Conservation (phyloP, 1,140 invertebrate genomes). For the Elymnias hypermnestra region DNA sequence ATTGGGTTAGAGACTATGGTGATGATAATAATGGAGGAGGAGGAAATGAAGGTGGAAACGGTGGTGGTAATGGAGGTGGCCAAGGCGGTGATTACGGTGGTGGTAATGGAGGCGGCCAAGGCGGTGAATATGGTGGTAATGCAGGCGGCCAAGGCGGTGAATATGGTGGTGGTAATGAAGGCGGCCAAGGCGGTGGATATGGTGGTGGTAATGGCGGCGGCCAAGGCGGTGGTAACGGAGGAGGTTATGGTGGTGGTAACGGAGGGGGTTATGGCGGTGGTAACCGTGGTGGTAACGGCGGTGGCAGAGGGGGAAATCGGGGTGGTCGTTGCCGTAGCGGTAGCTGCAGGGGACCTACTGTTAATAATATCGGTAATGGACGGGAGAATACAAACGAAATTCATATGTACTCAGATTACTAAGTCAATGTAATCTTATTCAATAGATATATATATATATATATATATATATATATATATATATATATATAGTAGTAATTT, state of each 20-base stretch:
- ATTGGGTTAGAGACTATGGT: too few species aligned
- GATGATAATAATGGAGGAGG: neutral
- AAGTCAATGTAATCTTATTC: too few species aligned
- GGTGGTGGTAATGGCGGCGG: neutral
- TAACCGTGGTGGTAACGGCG: neutral
- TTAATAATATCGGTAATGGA: neutral
- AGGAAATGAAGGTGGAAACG: neutral
- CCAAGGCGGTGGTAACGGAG: neutral
- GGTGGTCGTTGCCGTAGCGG: too few species aligned
- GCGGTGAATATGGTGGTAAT: neutral
- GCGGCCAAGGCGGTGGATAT: neutral
- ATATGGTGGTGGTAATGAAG: neutral
- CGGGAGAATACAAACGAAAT: neutral
- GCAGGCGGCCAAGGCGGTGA: neutral
- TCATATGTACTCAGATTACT: too few species aligned
- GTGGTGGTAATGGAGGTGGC: conserved; percentile 8
- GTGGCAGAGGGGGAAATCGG: neutral
- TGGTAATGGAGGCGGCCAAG: neutral
- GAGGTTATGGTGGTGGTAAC: too few species aligned
- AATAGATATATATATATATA: too few species aligned
- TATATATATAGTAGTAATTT: too few species aligned
- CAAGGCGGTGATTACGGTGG: conserved; percentile 8
- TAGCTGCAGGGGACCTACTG: too few species aligned
- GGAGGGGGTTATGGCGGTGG: neutral
- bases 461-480: too few species aligned